Conservation (phyloP, 2,888 invertebrate species). For the Globia sparganii region DNA sequence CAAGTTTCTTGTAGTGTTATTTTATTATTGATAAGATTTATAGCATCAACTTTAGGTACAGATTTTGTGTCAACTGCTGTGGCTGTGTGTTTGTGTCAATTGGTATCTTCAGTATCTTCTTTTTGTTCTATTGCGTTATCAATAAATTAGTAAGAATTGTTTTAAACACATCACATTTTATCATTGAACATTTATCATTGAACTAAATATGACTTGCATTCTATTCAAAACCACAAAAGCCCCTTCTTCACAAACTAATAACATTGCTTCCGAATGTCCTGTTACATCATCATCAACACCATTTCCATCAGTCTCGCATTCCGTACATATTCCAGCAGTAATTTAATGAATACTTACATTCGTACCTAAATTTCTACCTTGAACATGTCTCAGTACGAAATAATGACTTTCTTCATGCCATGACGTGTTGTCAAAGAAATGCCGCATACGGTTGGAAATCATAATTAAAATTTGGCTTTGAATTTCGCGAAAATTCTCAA, state of each 20-base stretch:
- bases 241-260: neutral
- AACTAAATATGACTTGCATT: neutral
- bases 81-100: constrained; percentile 9
- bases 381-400: constrained; percentile 43
- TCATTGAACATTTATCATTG: too few species aligned
- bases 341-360: constrained; percentile 51
- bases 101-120: neutral
- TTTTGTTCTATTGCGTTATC: neutral
- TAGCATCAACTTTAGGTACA: neutral
- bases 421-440: constrained; percentile 62
- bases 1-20: constrained; percentile 27
- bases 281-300: constrained; percentile 8
- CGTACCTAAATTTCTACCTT: constrained; percentile 22
- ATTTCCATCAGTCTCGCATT: constrained; percentile 27
- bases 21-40: constrained; percentile 31
- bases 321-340: constrained; percentile 30
- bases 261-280: constrained; percentile 5
- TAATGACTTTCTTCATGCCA: constrained; percentile 56
- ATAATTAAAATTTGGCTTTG: constrained; percentile 65
- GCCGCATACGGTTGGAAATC: constrained; percentile 39
- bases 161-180: neutral
- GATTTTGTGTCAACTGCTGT: constrained; percentile 11
- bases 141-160: too few species aligned
- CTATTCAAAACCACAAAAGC: neutral
- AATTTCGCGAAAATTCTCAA: constrained; percentile 44